These are phyloP conservation scores for Florisuga fusca DNA, from an alignment of 2,797 vertebrate genomes.

Conservation along the genomic window DNA sequence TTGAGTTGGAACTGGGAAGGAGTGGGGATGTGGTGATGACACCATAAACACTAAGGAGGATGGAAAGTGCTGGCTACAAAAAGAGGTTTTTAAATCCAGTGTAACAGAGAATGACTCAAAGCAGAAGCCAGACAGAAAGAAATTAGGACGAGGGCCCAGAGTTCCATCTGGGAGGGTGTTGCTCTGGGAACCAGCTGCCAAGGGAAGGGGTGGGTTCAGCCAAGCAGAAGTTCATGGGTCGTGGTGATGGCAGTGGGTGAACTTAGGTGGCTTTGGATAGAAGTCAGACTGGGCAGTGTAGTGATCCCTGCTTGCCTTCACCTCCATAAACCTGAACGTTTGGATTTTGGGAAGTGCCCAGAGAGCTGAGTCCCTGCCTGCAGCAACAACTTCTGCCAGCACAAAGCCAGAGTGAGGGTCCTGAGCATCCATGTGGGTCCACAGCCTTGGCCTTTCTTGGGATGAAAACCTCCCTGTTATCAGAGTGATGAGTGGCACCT, in stretches of 20 bases:
- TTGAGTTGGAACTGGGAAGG: neutral
- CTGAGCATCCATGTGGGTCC: rapidly evolving
- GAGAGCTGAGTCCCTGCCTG: rapidly evolving
- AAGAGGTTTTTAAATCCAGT: neutral
- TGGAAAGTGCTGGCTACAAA: neutral
- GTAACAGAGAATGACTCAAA: neutral
- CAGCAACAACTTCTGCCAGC: rapidly evolving
- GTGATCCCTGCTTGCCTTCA: neutral
- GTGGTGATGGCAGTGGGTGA: neutral
- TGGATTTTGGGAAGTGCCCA: neutral
- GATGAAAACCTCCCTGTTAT: neutral
- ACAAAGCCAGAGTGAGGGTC: neutral
- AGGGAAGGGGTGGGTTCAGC: neutral
- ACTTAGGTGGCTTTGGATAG: neutral
- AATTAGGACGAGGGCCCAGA: neutral
- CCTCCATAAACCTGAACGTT: neutral
- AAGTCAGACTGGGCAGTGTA: neutral
- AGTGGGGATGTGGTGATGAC: neutral
- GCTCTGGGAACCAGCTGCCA: neutral
- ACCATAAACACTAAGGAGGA: neutral
- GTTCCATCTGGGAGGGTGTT: neutral
- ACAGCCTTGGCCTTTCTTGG: rapidly evolving
- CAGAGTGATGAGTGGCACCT: neutral
- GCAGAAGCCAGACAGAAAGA: neutral
- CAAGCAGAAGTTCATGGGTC: neutral